Evolutionary conservation across 2,113 vertebrate genomes (phyloP).

Genomic region (Butorides virescens): DNA sequence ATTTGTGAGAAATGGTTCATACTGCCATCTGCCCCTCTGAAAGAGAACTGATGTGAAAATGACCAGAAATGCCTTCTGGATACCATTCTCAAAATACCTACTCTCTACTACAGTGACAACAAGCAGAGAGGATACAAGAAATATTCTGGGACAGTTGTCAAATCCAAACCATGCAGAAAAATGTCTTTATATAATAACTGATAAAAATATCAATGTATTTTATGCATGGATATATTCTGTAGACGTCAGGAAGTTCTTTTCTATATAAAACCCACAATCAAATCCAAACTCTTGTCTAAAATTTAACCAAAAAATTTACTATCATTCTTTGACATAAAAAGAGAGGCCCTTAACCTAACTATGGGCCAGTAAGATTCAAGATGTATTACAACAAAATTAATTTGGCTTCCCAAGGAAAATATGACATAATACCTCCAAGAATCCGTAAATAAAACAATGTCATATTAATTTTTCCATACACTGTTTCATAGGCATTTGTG

Average conservation of each 20-base stretch:
- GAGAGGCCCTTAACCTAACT: not conserved
- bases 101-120: not conserved
- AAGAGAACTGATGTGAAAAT: not conserved
- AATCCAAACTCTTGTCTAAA: not conserved
- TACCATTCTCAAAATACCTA: not conserved
- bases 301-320: not conserved
- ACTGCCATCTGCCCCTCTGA: not conserved
- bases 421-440: not conserved
- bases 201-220: not conserved
- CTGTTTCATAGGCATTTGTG: not conserved
- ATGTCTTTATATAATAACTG: not conserved
- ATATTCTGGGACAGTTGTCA: not conserved
- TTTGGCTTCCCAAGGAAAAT: not conserved
- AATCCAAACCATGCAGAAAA: not conserved
- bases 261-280: not conserved
- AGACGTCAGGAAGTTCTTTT: not conserved
- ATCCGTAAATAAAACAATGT: not conserved
- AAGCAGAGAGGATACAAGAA: not conserved
- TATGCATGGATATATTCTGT: not conserved
- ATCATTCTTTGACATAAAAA: not conserved
- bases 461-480: not conserved
- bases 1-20: not conserved
- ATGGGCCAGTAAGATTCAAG: not conserved
- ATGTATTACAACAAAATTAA: not conserved
- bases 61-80: not conserved